Conservation (phyloP, 2,888 invertebrate species). For the Sinodicranocentrus sp. region DNA sequence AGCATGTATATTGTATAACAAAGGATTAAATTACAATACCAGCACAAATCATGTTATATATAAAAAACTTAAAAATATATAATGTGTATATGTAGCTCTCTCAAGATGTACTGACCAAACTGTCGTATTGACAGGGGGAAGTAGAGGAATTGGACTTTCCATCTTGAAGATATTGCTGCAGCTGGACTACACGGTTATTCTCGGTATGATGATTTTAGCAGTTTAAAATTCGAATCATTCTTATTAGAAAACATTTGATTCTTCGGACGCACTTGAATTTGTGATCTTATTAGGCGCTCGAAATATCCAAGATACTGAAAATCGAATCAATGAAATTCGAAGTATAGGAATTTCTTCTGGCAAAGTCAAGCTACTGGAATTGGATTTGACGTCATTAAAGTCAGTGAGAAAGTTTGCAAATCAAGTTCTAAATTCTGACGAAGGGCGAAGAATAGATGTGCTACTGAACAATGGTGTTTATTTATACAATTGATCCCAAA, state of each 20-base stretch:
- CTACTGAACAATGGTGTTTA: slow-evolving; percentile 43
- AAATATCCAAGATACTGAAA: slow-evolving; percentile 82
- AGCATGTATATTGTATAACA: too few species aligned
- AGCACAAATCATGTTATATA: too few species aligned
- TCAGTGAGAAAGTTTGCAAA: slow-evolving; percentile 58
- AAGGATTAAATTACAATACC: too few species aligned
- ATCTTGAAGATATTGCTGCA: slow-evolving; percentile 57
- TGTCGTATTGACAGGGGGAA: slow-evolving; percentile 49
- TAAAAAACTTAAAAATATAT: too few species aligned
- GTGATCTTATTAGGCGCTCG: slow-evolving; percentile 83
- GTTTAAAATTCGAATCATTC: not conserved
- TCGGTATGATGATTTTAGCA: too few species aligned
- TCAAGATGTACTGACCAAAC: slow-evolving; percentile 6
- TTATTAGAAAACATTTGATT: not conserved
- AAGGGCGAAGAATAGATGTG: slow-evolving; percentile 40
- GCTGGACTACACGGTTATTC: slow-evolving; percentile 54
- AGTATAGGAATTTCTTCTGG: slow-evolving; percentile 81
- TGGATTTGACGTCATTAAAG: slow-evolving; percentile 57
- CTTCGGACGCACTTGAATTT: not conserved
- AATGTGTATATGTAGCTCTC: too few species aligned
- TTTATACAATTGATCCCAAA: not conserved
- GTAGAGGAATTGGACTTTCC: slow-evolving; percentile 50
- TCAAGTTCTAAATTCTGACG: slow-evolving; percentile 33
- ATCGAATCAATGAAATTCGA: slow-evolving; percentile 79
- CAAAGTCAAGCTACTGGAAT: slow-evolving; percentile 79